These are phyloP conservation scores for Falcunculus frontatus DNA, from an alignment of 2,113 vertebrate genomes.

Conservation along the genomic window DNA sequence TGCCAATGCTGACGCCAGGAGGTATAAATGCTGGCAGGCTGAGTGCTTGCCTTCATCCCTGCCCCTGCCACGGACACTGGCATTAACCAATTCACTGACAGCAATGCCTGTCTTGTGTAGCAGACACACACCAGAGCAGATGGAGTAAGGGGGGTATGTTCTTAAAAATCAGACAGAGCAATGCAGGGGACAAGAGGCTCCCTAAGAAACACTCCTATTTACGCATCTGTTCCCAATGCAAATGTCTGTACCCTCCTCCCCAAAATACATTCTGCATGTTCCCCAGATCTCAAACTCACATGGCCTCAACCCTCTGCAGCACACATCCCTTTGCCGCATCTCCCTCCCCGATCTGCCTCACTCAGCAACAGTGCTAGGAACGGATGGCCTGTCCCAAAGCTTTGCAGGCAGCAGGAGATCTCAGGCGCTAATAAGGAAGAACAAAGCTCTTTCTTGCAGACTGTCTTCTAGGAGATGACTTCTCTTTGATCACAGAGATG, in stretches of 20 bases:
- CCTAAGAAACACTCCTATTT: background rate
- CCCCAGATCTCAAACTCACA: background rate
- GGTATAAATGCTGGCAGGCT: constrained; percentile 35
- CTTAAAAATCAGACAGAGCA: background rate
- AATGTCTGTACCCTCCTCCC: background rate
- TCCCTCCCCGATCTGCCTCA: background rate
- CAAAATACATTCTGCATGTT: fast-evolving
- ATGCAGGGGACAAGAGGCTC: background rate
- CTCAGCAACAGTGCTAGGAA: background rate
- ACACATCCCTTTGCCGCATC: background rate
- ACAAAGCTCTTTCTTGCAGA: background rate
- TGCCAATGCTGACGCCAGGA: constrained; percentile 43
- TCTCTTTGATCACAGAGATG: constrained; percentile 40
- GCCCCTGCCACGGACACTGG: background rate
- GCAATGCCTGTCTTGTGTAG: background rate
- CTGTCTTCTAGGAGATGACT: constrained; percentile 2
- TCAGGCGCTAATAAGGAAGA: background rate
- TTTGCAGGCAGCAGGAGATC: background rate
- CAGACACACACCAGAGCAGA: background rate
- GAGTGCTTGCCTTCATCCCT: background rate
- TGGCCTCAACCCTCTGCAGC: background rate
- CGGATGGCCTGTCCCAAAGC: background rate
- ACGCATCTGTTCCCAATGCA: background rate
- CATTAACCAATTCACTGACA: constrained; percentile 4
- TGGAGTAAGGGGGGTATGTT: background rate